Conservation (phyloP, 37 sponge, comb jelly and placozoan species). For the Bolinopsis microptera region DNA sequence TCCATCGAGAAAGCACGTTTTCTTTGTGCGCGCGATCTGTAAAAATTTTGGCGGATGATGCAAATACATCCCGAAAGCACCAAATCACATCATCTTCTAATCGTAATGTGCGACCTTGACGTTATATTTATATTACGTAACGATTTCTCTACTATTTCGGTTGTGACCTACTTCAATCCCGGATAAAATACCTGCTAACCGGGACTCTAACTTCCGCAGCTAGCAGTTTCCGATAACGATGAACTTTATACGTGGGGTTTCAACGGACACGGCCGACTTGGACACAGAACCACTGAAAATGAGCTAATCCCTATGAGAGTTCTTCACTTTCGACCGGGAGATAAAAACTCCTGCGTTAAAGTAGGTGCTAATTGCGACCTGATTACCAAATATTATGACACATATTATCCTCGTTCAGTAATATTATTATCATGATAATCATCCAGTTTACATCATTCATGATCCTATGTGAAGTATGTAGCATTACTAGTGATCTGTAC, state of each 20-base stretch:
- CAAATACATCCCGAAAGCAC: no score
- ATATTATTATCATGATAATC: no score
- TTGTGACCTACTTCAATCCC: neutral
- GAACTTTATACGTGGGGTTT: constrained; percentile 57
- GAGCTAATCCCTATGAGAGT: constrained; percentile 53
- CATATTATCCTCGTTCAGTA: no score
- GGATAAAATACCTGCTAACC: neutral
- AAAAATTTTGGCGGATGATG: neutral
- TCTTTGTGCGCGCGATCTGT: neutral
- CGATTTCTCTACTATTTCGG: no score
- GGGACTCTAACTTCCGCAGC: neutral
- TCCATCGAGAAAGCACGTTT: neutral
- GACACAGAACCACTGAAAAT: constrained; percentile 43
- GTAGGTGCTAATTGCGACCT: neutral
- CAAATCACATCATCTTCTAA: neutral
- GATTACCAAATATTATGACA: neutral
- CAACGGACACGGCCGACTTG: constrained; percentile 50
- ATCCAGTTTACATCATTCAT: no score
- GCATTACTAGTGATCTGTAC: neutral
- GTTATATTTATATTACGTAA: neutral
- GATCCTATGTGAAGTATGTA: no score
- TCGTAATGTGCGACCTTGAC: neutral
- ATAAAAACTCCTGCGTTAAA: neutral
- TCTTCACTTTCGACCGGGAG: neutral
- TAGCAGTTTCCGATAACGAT: neutral